phyloP scores from a whole-genome alignment of 2,113 vertebrate species.

The Zapornia atra region DNA sequence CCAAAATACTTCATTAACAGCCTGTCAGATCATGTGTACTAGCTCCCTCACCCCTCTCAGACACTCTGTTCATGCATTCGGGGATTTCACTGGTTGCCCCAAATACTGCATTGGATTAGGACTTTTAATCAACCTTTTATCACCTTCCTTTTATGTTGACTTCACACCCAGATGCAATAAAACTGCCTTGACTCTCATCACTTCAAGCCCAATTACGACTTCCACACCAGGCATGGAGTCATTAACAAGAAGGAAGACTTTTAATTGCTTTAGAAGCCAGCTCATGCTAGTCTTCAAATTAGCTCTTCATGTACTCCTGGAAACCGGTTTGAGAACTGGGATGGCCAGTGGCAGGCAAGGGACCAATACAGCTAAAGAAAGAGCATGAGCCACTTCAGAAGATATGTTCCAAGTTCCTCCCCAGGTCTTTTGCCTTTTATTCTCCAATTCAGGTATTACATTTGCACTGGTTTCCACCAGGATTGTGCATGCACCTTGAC shows the following conservation, averaged over 20 bases:
- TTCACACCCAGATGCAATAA: background rate
- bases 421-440: slow-evolving; percentile 78
- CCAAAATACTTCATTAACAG: background rate
- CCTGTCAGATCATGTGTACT: background rate
- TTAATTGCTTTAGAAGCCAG: background rate
- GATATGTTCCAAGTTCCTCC: slow-evolving; percentile 69
- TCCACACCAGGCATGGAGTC: rapidly evolving
- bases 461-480: slow-evolving; percentile 71
- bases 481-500: slow-evolving; percentile 87
- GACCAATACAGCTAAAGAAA: slow-evolving; percentile 45
- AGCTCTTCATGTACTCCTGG: background rate
- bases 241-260: background rate
- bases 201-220: background rate
- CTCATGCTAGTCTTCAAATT: background rate
- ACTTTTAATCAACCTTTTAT: background rate
- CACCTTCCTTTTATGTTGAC: background rate
- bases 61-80: background rate
- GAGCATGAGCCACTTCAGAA: slow-evolving; percentile 62
- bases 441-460: slow-evolving; percentile 81
- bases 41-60: background rate
- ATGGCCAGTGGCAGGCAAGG: slow-evolving; percentile 19
- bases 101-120: background rate
- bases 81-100: background rate
- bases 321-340: background rate
- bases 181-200: background rate